Evolutionary conservation across 2,113 vertebrate species (phyloP), one percentile per base, ranked within the genome.

Genomic region (Microcebus ravelobensis): DNA sequence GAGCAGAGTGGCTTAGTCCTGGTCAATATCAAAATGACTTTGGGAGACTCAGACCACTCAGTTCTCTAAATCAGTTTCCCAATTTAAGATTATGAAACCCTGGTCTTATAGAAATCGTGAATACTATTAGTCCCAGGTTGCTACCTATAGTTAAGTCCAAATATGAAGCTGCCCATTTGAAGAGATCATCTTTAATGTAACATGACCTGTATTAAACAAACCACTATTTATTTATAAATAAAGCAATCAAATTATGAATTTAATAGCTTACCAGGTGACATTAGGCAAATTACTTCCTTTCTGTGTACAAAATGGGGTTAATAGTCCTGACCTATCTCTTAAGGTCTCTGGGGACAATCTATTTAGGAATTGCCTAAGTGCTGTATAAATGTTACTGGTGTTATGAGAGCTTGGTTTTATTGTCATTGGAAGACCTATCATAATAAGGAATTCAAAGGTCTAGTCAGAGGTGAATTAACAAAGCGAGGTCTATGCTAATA

Each of bases 351-450:
- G 73, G 45, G 52, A 84, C n/a, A 96, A 94, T 95, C 94, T 74
- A 71, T 91, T 68, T 93, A 93, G 79, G 68, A 79, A 86, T 88
- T 91, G 70, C 67, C 80, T 93, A 96, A 97, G 82, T 81, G 94
- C 91, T 84, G n/a, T 95, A 93, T 96, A 93, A 95, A 95, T 93
- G 93, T 81, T 92, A 65, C 50, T 84, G 21, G 70, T 85, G 45
- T 89, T 93, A 97, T 81, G 84, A 96, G 74, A 96, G 79, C 94
- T 92, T 93, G 57, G 86, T 73, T 97, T 97, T 86, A 98, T 97
- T 96, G 93, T 94, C 80, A 87, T 23, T 27, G 52, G 96, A 95
- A 96, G 18, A 45, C 61, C 73, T 50, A 89, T 86, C 67, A 80
- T 88, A 90, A 94, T 85, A 96, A 95, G 45, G 90, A 95, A 96